Evolutionary conservation across 2,113 vertebrate genomes (phyloP).

Genomic region (Pimephales promelas): DNA sequence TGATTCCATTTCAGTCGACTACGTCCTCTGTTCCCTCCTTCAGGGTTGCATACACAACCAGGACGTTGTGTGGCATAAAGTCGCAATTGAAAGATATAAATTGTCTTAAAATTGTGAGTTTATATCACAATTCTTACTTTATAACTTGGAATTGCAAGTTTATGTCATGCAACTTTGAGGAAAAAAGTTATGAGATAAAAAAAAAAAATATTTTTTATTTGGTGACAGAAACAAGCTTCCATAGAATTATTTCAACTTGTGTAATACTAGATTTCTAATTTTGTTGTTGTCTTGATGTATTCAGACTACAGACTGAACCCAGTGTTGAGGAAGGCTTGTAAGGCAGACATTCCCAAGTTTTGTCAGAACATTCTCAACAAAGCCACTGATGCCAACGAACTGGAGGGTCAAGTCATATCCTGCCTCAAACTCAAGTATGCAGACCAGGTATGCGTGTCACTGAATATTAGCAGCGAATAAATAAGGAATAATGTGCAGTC

Average conservation of each 20-base stretch:
- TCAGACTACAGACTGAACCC: conserved; percentile 96
- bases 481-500: neutral
- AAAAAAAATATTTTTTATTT: too few relatives aligned
- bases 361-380: conserved; percentile 89
- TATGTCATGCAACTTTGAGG: too few relatives aligned
- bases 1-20: too few relatives aligned
- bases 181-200: too few relatives aligned
- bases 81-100: too few relatives aligned
- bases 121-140: too few relatives aligned
- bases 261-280: neutral
- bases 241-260: neutral
- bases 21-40: too few relatives aligned
- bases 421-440: conserved; percentile 97
- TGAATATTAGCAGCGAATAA: neutral
- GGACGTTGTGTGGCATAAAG: too few relatives aligned
- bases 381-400: conserved; percentile 86
- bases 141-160: too few relatives aligned
- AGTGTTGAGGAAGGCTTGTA: conserved; percentile 92
- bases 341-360: conserved; percentile 98
- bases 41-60: too few relatives aligned
- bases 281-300: conserved; percentile 25
- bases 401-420: conserved; percentile 94
- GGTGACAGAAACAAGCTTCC: too few relatives aligned
- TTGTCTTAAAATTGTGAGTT: too few relatives aligned
- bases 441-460: conserved; percentile 83